These are phyloP conservation scores for Drosophila dunni DNA, from an alignment of 1,140 invertebrate species.

Conservation along the genomic window DNA sequence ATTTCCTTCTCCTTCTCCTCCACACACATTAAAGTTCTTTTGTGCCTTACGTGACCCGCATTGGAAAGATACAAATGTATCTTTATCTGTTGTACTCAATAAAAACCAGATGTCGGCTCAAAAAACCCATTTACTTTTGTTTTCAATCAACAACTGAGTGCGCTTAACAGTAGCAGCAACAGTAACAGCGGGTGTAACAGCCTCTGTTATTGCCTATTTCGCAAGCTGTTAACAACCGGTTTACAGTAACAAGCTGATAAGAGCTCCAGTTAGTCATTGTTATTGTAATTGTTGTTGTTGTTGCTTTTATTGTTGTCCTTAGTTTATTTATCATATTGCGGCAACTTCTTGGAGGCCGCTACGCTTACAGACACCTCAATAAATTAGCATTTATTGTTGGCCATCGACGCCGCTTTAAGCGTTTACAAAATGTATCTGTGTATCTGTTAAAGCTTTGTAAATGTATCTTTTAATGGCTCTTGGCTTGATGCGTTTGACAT, in stretches of 20 bases:
- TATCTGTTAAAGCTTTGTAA: background rate
- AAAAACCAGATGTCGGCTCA: background rate
- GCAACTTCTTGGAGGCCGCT: conserved; percentile 31
- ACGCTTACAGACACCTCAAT: conserved; percentile 44
- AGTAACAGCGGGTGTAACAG: background rate
- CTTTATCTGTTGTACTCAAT: background rate
- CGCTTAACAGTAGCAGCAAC: background rate
- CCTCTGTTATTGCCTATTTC: conserved; percentile 33
- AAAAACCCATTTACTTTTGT: conserved; percentile 48
- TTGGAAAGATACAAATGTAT: conserved; percentile 8
- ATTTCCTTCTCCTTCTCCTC: conserved; percentile 46
- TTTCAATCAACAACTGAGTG: conserved; percentile 21
- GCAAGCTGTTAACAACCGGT: conserved; percentile 80
- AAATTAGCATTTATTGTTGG: conserved; percentile 46
- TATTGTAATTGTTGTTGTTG: conserved; percentile 48
- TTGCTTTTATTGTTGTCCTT: conserved; percentile 25
- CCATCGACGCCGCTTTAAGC: conserved; percentile 1
- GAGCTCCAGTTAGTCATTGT: conserved; percentile 39
- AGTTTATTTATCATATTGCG: conserved; percentile 26
- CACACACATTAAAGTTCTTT: conserved; percentile 47
- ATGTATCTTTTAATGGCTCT: conserved; percentile 1
- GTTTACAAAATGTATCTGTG: conserved; percentile 11
- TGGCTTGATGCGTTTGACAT: background rate
- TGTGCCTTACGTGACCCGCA: conserved; percentile 46
- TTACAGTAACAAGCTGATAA: conserved; percentile 54